These are phyloP conservation scores for Triplophysa bombifrons DNA, from an alignment of 2,797 vertebrate species.

Conservation along the genomic window DNA sequence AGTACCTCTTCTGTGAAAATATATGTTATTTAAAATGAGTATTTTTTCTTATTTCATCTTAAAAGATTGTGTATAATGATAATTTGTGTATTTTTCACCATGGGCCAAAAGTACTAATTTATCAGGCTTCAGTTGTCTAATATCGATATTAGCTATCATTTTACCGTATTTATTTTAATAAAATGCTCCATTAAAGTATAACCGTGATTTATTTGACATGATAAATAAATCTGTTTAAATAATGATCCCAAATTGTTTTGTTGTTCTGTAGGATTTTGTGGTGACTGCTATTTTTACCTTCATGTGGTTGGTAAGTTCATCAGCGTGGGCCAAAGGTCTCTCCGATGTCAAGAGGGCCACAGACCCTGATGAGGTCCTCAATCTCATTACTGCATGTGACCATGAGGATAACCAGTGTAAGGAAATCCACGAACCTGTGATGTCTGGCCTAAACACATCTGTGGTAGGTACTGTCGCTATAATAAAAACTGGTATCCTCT, in stretches of 20 bases:
- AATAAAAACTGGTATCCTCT: neutral
- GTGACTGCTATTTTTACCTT: slow-evolving; percentile 85
- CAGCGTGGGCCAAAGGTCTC: slow-evolving; percentile 89
- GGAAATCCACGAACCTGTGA: slow-evolving; percentile 83
- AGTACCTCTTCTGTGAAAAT: neutral
- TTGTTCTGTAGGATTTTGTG: slow-evolving; percentile 79
- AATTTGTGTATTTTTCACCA: too few relatives aligned
- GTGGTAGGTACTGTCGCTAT: slow-evolving; percentile 76
- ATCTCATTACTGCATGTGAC: slow-evolving; percentile 70
- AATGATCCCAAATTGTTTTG: neutral
- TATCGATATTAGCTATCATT: too few relatives aligned
- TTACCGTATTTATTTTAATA: too few relatives aligned
- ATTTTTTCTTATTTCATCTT: too few relatives aligned
- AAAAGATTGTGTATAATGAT: too few relatives aligned
- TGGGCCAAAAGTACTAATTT: too few relatives aligned
- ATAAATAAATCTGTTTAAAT: neutral
- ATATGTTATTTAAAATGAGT: too few relatives aligned
- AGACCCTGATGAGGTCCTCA: slow-evolving; percentile 80
- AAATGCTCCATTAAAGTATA: too few relatives aligned
- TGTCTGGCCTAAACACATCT: slow-evolving; percentile 90
- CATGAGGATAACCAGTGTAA: slow-evolving; percentile 70
- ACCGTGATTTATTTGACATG: too few relatives aligned
- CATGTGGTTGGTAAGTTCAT: slow-evolving; percentile 89
- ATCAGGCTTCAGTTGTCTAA: too few relatives aligned
- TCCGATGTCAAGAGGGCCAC: slow-evolving; percentile 86